Evolutionary conservation across 2,797 vertebrate species (phyloP).

Genomic region (Limosa lapponica): DNA sequence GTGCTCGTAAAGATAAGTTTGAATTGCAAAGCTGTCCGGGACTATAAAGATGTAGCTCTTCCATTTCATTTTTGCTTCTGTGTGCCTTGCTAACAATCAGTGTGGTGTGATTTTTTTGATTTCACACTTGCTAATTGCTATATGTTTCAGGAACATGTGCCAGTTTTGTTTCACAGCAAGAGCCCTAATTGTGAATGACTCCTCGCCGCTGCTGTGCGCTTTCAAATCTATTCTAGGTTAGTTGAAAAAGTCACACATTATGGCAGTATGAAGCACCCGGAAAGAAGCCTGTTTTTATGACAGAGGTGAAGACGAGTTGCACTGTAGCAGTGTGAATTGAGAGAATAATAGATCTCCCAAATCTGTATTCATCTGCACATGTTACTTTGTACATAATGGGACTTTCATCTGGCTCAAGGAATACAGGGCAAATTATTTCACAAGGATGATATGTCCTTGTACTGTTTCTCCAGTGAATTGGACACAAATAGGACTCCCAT

Average conservation of each 20-base stretch:
- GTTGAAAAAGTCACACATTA: background rate
- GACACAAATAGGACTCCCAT: conserved; percentile 22
- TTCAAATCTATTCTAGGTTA: background rate
- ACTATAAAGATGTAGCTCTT: background rate
- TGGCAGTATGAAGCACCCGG: background rate
- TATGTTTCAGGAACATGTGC: background rate
- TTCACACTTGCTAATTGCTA: conserved; percentile 17
- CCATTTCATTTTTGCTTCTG: background rate
- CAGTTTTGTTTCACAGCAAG: conserved; percentile 28
- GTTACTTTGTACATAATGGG: conserved; percentile 22
- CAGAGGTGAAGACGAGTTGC: background rate
- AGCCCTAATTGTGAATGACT: background rate
- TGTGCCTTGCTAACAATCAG: background rate
- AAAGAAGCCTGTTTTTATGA: background rate
- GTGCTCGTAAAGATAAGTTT: background rate
- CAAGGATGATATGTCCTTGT: conserved; percentile 48
- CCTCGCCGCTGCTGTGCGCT: background rate
- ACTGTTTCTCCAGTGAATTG: conserved; percentile 4
- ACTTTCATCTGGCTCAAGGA: conserved; percentile 41
- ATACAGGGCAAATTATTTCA: conserved; percentile 32
- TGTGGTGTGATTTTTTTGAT: background rate
- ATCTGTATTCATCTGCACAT: conserved; percentile 29
- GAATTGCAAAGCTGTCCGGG: background rate
- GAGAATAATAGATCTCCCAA: background rate
- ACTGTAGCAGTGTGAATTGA: background rate